Evolutionary conservation across 2,797 vertebrate species (phyloP).

Genomic region (Schizothorax lantsangensis): DNA sequence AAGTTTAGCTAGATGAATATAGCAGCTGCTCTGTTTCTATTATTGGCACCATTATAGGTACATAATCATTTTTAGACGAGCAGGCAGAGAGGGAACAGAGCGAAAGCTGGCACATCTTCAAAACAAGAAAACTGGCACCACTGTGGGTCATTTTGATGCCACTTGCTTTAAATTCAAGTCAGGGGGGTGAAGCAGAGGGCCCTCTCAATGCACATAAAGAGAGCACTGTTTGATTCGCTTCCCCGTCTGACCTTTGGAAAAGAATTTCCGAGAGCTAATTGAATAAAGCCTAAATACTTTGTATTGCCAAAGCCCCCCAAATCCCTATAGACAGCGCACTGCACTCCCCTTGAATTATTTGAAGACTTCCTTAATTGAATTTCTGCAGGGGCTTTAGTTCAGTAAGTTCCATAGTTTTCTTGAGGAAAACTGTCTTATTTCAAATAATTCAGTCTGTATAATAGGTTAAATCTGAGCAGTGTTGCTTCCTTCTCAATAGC

Average conservation of each 20-base stretch:
- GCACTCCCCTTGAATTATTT: conserved; percentile 21
- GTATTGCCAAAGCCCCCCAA: conserved; percentile 38
- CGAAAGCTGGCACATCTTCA: conserved; percentile 38
- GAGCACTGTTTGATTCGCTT: conserved; percentile 51
- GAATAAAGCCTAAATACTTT: conserved; percentile 54
- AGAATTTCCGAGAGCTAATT: conserved; percentile 53
- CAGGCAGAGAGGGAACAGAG: conserved; percentile 26
- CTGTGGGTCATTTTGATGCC: conserved; percentile 49
- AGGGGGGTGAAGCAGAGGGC: conserved; percentile 25
- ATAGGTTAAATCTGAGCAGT: not conserved
- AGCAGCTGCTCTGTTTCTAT: conserved; percentile 33
- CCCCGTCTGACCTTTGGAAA: conserved; percentile 46
- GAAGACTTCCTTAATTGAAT: conserved; percentile 54
- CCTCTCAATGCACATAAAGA: conserved; percentile 48
- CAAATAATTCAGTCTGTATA: conserved; percentile 40
- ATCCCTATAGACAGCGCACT: conserved; percentile 29
- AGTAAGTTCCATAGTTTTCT: conserved; percentile 25
- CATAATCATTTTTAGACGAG: conserved; percentile 54
- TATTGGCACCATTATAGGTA: conserved; percentile 46
- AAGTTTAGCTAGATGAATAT: conserved; percentile 47
- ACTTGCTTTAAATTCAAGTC: conserved; percentile 61
- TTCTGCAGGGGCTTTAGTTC: conserved; percentile 37
- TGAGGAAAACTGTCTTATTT: conserved; percentile 28
- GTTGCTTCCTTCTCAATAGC: conserved; percentile 11
- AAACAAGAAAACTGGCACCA: conserved; percentile 36